Base-by-base conservation (phyloP, 2,888 invertebrate genomes). In the Theristus sp. region DNA sequence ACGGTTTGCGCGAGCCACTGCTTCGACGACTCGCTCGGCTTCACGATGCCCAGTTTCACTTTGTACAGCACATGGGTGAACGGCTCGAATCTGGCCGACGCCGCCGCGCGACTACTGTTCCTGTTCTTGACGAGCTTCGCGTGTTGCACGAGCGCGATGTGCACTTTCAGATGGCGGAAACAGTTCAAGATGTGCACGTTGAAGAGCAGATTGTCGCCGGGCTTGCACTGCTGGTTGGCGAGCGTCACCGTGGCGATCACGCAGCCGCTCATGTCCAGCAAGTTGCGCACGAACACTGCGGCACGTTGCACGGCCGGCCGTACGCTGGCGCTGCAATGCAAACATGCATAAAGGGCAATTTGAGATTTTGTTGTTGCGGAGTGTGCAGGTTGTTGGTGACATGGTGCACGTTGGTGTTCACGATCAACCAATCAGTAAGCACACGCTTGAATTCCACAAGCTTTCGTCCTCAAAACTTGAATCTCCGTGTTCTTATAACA, bases 101-200 rank as follows among this genome's bases (percentile, higher is more conserved):
- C n/a, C n/a, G 13, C 13, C 20, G 24, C 22, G 53, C 25, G 13
- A n/a, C n/a, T n/a, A n/a, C n/a, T n/a, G n/a, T n/a, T 38, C 38
- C 17, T 6, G 38, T 38, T 6, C 10, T 38, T 38, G 38, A 17
- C 38, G 38, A 38, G 6, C 17, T 38, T 38, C 10, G 38, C 38
- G 10, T 54, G 26, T 28, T 64, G 62, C 17, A 62, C 38, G n/a
- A 64, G 30, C 27, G 62, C 20, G 26, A 60, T 28, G 31, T 61
- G 30, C 20, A 64, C 61, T 0, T 25, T 26, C 25, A 64, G 59
- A 24, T 61, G 58, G 1, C 62, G 31, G 31, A 62, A 62, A 59
- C 64, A 64, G 53, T 64, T 64, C 54, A 64, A 59, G 2, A 64
- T 54, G 26, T 64, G 62, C n/a, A 64, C 62, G 38, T 57, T 60